Percentiles rank a stretch among this genome's conserved stretches.
phyloP scores from a whole-genome alignment of 1,140 invertebrate genomes.

The Saccostrea glomerata region DNA sequence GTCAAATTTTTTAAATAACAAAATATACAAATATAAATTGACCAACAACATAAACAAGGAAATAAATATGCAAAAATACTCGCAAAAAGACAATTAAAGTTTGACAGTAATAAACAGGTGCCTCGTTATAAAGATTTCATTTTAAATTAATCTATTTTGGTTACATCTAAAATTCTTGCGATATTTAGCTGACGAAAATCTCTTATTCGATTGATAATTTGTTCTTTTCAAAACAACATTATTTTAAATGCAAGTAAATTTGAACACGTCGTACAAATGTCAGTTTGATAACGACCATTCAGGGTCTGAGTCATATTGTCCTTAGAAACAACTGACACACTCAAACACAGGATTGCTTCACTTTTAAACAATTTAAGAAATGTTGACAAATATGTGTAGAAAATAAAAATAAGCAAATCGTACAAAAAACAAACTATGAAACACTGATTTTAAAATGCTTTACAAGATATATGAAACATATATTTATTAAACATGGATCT shows the following conservation, averaged over 20 bases:
- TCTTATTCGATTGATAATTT: background rate
- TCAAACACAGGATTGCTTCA: background rate
- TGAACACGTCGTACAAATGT: background rate
- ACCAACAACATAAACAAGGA: too few species aligned
- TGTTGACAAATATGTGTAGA: background rate
- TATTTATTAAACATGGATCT: too few species aligned
- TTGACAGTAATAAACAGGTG: too few species aligned
- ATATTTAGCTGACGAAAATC: background rate
- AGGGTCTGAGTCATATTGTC: background rate
- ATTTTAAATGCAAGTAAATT: background rate
- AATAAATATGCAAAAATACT: too few species aligned
- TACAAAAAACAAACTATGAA: background rate
- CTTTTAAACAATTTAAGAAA: background rate
- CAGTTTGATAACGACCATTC: background rate
- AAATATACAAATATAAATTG: too few species aligned
- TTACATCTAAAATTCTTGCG: too few species aligned
- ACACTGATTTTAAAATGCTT: too few species aligned
- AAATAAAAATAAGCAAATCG: background rate
- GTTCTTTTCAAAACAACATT: background rate
- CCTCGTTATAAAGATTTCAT: too few species aligned
- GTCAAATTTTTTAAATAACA: too few species aligned
- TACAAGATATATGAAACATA: too few species aligned
- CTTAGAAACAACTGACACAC: background rate
- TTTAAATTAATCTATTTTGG: too few species aligned
- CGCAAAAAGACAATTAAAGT: too few species aligned